A percentile compares a stretch with the other conserved stretches of the same genome.
These are phyloP conservation scores for Toxotes lorentzi DNA, from an alignment of 2,797 vertebrate species.

Conservation along the genomic window DNA sequence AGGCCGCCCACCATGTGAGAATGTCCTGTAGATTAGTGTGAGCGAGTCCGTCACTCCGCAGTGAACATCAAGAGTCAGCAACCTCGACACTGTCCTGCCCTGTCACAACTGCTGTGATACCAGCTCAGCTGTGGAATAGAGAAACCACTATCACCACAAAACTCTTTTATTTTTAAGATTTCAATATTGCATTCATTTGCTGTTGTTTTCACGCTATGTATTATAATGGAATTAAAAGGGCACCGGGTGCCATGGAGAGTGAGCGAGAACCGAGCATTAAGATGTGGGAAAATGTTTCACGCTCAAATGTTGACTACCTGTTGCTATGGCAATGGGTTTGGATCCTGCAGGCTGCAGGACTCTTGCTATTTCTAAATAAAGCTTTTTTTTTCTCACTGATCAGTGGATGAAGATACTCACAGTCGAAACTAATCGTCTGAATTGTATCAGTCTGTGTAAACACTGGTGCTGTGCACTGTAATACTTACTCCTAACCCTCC, in stretches of 20 bases:
- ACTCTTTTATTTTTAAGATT: conserved; percentile 26
- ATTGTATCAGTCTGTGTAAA: conserved; percentile 63
- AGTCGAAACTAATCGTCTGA: conserved; percentile 75
- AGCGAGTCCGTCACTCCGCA: conserved; percentile 57
- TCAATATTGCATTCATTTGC: conserved; percentile 62
- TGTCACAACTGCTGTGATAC: conserved; percentile 32
- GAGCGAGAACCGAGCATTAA: conserved; percentile 71
- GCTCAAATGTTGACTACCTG: conserved; percentile 88
- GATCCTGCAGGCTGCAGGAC: conserved; percentile 84
- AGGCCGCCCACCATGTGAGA: conserved; percentile 77
- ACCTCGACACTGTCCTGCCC: conserved; percentile 33
- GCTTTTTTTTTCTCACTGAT: conserved; percentile 80
- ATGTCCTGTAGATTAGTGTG: conserved; percentile 80
- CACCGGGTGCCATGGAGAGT: conserved; percentile 69
- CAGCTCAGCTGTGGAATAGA: conserved; percentile 21
- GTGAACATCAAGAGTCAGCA: conserved; percentile 39
- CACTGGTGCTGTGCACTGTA: conserved; percentile 37
- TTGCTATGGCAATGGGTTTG: conserved; percentile 87
- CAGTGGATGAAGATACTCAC: conserved; percentile 78
- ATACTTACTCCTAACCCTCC: conserved; percentile 50
- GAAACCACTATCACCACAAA: conserved; percentile 3
- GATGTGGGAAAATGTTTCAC: conserved; percentile 79
- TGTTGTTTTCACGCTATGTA: conserved; percentile 63
- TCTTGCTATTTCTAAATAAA: conserved; percentile 89
- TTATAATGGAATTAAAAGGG: conserved; percentile 78